Evolutionary conservation across 2,797 vertebrate species (phyloP).

Genomic region (Acipenser ruthenus): DNA sequence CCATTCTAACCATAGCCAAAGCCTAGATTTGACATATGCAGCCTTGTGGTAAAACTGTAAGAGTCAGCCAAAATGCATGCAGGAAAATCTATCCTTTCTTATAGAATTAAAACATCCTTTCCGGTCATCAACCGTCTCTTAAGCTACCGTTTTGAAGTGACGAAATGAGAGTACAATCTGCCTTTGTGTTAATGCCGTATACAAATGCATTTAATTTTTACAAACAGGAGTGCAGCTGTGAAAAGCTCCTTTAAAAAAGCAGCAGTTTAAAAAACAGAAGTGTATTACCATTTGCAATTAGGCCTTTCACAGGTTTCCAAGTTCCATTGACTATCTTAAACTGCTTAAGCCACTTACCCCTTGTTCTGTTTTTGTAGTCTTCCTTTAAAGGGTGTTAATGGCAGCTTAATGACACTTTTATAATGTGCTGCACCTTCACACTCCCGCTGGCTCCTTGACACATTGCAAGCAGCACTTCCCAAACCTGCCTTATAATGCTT

Average conservation of each 20-base stretch:
- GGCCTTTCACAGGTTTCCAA: conserved; percentile 18
- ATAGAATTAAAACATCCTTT: no score
- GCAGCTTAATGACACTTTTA: conserved; percentile 23
- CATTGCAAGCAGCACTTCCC: conserved; percentile 15
- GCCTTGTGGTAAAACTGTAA: no score
- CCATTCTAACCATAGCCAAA: not conserved
- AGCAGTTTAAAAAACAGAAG: no score
- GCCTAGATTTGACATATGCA: not conserved
- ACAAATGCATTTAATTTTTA: no score
- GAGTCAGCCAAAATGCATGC: no score
- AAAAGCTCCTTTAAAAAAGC: no score
- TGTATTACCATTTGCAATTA: conserved; percentile 5
- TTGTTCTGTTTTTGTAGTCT: conserved; percentile 20
- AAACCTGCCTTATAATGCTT: conserved; percentile 46
- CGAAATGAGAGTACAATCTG: no score
- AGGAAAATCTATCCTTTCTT: no score
- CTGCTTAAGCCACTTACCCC: conserved; percentile 23
- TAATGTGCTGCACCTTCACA: conserved; percentile 21
- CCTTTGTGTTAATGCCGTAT: no score
- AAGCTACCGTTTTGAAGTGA: no score
- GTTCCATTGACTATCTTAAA: conserved; percentile 15
- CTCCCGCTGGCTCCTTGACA: conserved; percentile 19
- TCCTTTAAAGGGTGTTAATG: conserved; percentile 30
- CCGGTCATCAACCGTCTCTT: no score
- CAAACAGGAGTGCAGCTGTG: no score